phyloP scores from a whole-genome alignment of 2,113 vertebrate genomes.

The Nestor notabilis region DNA sequence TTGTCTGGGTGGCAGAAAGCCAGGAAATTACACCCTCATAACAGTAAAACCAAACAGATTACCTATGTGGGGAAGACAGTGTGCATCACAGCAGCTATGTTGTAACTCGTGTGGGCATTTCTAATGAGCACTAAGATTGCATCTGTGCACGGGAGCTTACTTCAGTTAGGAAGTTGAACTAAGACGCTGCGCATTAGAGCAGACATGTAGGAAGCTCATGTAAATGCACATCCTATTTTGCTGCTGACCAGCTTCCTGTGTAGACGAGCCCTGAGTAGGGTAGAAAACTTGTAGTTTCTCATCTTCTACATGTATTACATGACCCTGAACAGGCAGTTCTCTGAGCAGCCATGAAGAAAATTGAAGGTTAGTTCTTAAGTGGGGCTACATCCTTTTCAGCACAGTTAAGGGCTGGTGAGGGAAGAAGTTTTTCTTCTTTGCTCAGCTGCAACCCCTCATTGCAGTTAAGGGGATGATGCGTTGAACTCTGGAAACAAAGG shows the following conservation, averaged over 20 bases:
- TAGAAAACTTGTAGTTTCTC: not conserved
- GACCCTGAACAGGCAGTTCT: not conserved
- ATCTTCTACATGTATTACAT: not conserved
- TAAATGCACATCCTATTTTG: not conserved
- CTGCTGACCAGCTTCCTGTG: slow-evolving; percentile 27
- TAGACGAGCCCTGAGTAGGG: not conserved
- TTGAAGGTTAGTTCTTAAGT: not conserved
- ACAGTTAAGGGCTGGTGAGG: not conserved
- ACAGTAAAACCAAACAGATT: not conserved
- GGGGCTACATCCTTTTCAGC: not conserved
- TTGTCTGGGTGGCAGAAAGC: slow-evolving; percentile 41
- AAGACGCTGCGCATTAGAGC: not conserved
- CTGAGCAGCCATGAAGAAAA: not conserved
- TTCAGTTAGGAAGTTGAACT: not conserved
- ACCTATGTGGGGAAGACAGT: not conserved
- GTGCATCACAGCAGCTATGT: not conserved
- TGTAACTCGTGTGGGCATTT: slow-evolving; percentile 1
- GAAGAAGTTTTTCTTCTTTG: not conserved
- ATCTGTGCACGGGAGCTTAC: not conserved
- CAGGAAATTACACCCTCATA: slow-evolving; percentile 31
- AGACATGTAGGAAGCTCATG: not conserved
- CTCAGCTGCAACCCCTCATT: not conserved
- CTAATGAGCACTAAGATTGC: not conserved
- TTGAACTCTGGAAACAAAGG: not conserved
- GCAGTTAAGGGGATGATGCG: not conserved